Conservation (phyloP, 2,797 vertebrate genomes). For the Numenius phaeopus region DNA sequence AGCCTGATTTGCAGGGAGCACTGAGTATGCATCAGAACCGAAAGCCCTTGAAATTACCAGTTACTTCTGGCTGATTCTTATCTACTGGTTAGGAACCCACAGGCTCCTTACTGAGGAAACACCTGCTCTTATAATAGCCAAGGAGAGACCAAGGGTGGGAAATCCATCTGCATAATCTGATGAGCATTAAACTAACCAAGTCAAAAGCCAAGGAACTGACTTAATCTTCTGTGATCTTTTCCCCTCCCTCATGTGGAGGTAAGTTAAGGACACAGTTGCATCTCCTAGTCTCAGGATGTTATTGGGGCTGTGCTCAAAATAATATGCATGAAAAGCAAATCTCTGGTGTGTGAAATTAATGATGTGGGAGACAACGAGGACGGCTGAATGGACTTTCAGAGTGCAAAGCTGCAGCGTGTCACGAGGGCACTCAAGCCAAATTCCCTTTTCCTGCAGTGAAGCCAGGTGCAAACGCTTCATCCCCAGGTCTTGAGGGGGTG, state of each 20-base stretch:
- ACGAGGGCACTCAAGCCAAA: not conserved
- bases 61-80: not conserved
- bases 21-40: not conserved
- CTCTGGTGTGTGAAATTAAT: not conserved
- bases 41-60: not conserved
- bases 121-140: constrained; percentile 12
- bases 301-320: not conserved
- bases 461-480: not conserved
- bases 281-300: not conserved
- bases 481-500: not conserved
- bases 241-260: not conserved
- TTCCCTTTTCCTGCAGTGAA: not conserved
- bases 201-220: constrained; percentile 46
- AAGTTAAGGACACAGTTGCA: constrained; percentile 21
- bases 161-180: constrained; percentile 46
- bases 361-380: not conserved
- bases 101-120: constrained; percentile 31
- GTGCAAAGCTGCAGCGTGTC: not conserved
- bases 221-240: constrained; percentile 44
- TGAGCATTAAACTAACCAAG: constrained; percentile 48
- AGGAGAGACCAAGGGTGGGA: constrained; percentile 31
- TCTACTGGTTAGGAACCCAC: not conserved
- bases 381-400: not conserved
- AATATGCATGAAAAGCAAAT: not conserved
- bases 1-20: not conserved